phyloP scores from a whole-genome alignment of 2,888 invertebrate genomes.

The Acrocyrtus sp. region DNA sequence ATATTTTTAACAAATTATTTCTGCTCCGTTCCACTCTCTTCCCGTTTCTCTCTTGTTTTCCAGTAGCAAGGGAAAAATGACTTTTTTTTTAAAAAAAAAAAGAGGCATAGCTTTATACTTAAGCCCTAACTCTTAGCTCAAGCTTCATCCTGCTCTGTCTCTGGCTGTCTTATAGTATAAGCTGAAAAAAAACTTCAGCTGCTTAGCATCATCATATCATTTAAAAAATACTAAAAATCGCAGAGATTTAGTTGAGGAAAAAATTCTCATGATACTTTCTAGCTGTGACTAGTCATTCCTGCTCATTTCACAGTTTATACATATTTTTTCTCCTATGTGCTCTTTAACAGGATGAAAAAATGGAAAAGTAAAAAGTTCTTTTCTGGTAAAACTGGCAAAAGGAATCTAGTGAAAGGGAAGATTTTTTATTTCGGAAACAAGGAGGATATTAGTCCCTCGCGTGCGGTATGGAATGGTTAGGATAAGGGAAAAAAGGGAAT shows the following conservation, averaged over 20 bases:
- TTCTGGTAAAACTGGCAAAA: neutral
- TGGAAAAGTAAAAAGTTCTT: neutral
- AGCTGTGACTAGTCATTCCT: no score
- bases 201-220: no score
- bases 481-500: neutral
- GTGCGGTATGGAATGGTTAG: neutral
- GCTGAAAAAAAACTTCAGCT: no score
- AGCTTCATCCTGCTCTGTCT: no score
- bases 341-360: slow-evolving; percentile 7
- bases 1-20: slow-evolving; percentile 29
- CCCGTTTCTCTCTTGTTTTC: neutral
- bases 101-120: no score
- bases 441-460: slow-evolving; percentile 17
- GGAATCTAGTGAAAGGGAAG: neutral
- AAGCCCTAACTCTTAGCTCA: no score
- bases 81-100: no score
- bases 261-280: no score
- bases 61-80: neutral
- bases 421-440: slow-evolving; percentile 4
- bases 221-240: no score
- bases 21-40: slow-evolving; percentile 14
- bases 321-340: no score
- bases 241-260: no score
- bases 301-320: slow-evolving; percentile 11
- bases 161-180: no score